phyloP scores from a whole-genome alignment of 1,140 invertebrate species.

The Drosophila oshimai region DNA sequence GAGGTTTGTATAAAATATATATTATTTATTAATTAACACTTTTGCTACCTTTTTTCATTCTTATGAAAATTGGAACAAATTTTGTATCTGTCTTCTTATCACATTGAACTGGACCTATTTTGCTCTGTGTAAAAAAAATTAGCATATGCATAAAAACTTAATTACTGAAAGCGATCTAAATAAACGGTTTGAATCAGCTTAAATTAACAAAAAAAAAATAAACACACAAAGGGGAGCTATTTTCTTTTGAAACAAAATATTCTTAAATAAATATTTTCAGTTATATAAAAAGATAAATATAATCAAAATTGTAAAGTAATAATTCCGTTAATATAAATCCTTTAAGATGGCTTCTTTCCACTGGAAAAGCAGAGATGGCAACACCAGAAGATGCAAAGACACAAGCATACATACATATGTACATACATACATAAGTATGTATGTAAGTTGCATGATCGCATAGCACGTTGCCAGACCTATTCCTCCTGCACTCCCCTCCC shows the following conservation, averaged over 20 bases:
- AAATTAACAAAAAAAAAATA: too few relatives aligned
- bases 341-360: too few relatives aligned
- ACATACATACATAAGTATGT: too few relatives aligned
- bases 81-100: too few relatives aligned
- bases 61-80: too few relatives aligned
- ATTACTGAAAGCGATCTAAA: neutral
- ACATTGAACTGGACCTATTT: too few relatives aligned
- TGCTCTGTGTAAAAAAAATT: neutral
- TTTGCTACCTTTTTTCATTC: too few relatives aligned
- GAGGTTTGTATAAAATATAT: neutral
- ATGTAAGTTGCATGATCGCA: slow-evolving; percentile 17
- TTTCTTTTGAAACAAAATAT: too few relatives aligned
- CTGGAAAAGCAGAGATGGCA: neutral
- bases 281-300: too few relatives aligned
- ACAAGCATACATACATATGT: neutral
- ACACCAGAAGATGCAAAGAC: neutral
- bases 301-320: neutral
- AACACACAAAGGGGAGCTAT: neutral
- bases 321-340: neutral
- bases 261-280: too few relatives aligned
- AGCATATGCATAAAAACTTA: neutral
- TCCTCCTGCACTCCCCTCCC: neutral
- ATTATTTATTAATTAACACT: too few relatives aligned
- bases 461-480: neutral
- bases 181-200: neutral